Conservation (phyloP, 2,888 invertebrate species). For the Frankliniella fusca region DNA sequence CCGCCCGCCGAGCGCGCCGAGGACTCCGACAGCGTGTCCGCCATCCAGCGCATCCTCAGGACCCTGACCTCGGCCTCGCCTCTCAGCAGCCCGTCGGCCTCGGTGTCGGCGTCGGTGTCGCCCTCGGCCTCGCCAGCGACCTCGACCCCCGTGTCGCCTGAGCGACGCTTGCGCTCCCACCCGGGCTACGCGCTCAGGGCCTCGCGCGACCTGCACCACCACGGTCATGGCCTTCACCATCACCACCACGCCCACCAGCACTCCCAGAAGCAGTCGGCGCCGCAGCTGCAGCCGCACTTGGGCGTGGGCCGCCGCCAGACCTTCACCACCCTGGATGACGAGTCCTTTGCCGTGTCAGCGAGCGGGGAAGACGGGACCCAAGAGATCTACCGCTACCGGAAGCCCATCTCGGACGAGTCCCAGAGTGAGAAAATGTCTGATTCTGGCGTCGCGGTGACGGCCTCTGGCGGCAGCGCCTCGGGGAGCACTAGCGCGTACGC, state of each 20-base stretch:
- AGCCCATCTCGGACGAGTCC: slow-evolving; percentile 12
- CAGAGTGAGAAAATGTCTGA: slow-evolving; percentile 10
- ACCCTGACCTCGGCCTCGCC: slow-evolving; percentile 4
- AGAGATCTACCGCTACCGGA: slow-evolving; percentile 10
- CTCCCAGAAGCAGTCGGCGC: background rate
- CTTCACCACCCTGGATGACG: slow-evolving; percentile 12
- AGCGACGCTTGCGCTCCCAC: slow-evolving; percentile 2
- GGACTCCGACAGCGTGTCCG: slow-evolving; percentile 18
- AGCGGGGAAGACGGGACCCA: background rate
- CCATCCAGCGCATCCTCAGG: slow-evolving; percentile 21
- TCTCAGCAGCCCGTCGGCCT: slow-evolving; percentile 5
- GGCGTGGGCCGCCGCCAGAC: background rate
- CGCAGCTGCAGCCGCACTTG: background rate
- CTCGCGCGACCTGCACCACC: background rate
- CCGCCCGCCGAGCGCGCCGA: slow-evolving; percentile 5
- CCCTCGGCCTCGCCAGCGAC: slow-evolving; percentile 5
- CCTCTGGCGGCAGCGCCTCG: background rate
- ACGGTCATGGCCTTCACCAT: background rate
- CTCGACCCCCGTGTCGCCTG: background rate
- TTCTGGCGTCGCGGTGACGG: background rate
- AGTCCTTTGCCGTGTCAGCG: slow-evolving; percentile 3
- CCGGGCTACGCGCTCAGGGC: background rate
- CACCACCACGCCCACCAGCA: background rate
- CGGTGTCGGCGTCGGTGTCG: slow-evolving; percentile 8
- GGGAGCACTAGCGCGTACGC: slow-evolving; percentile 10